Conservation (phyloP, 2,113 vertebrate genomes). For the Steatornis caripensis region DNA sequence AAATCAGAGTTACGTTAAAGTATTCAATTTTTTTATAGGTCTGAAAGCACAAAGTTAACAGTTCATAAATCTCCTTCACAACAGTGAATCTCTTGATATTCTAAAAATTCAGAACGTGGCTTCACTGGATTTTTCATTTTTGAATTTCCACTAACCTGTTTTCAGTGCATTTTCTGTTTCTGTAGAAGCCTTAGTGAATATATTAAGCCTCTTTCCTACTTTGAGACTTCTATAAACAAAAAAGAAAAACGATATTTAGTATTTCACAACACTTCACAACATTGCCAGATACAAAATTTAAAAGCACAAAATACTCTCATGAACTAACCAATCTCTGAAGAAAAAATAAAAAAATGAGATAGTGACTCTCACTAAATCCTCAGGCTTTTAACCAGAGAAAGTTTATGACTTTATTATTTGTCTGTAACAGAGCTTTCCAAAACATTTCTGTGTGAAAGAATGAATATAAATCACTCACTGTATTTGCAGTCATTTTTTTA, state of each 20-base stretch:
- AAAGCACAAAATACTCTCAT: constrained; percentile 43
- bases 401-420: constrained; percentile 10
- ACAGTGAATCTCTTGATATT: background rate
- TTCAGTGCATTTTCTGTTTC: constrained; percentile 21
- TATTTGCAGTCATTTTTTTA: constrained; percentile 29
- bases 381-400: background rate
- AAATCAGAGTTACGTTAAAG: background rate
- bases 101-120: background rate
- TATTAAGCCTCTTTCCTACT: constrained; percentile 78
- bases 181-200: constrained; percentile 74
- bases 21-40: background rate
- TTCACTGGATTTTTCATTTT: background rate
- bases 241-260: background rate
- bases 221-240: constrained; percentile 69
- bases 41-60: background rate
- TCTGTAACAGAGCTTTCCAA: constrained; percentile 39
- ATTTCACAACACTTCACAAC: constrained; percentile 50
- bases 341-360: background rate
- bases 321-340: background rate
- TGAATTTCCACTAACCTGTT: constrained; percentile 75
- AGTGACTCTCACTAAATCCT: background rate
- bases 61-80: background rate
- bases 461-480: background rate
- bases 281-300: constrained; percentile 1
- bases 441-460: constrained; percentile 3